These are phyloP conservation scores for Bothrops jararaca DNA, from an alignment of 2,113 vertebrate species.

Conservation along the genomic window DNA sequence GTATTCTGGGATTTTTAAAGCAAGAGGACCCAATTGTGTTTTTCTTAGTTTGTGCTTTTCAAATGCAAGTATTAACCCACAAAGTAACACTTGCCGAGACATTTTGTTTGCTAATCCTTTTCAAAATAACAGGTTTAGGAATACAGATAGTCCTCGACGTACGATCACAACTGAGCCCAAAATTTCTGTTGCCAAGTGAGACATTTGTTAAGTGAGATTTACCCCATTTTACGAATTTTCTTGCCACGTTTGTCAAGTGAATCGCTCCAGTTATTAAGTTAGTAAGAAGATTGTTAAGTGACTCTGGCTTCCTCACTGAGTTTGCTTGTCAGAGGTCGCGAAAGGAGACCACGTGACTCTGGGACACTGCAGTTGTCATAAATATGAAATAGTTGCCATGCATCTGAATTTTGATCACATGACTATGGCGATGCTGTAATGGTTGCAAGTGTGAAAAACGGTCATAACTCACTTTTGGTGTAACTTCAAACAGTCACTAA, in stretches of 20 bases:
- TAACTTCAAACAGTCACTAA: background rate
- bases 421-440: background rate
- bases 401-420: background rate
- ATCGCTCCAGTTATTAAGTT: background rate
- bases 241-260: background rate
- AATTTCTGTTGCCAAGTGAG: background rate
- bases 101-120: background rate
- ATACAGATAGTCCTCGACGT: background rate
- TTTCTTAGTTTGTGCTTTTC: slow-evolving; percentile 5
- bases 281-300: background rate
- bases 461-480: background rate
- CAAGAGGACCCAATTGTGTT: background rate
- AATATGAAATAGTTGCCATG: background rate
- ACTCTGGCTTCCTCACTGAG: background rate
- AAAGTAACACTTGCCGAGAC: background rate
- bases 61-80: background rate
- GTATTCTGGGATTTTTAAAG: background rate
- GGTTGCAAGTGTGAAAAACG: background rate
- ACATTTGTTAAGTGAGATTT: background rate
- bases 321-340: background rate
- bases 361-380: background rate
- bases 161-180: background rate
- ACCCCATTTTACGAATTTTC: background rate
- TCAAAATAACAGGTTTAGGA: background rate
- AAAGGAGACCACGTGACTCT: background rate